These are phyloP conservation scores for Colistium nudipinnis DNA, from an alignment of 2,113 vertebrate species.

Conservation along the genomic window DNA sequence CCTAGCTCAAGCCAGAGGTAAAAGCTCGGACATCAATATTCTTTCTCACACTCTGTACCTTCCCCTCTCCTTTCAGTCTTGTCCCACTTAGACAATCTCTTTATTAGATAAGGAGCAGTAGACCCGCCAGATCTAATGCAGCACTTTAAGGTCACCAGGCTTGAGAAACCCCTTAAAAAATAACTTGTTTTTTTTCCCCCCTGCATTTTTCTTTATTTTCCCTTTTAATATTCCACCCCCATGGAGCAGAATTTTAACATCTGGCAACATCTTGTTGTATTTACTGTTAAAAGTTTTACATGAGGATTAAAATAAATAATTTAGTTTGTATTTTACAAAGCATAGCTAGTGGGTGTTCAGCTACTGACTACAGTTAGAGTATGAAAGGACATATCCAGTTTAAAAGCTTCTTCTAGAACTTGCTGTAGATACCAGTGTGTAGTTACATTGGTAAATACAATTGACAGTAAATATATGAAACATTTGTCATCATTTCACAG, in stretches of 20 bases:
- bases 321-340: neutral
- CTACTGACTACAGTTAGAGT: neutral
- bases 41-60: conserved; percentile 18
- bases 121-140: conserved; percentile 34
- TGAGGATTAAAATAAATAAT: neutral
- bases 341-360: neutral
- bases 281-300: neutral
- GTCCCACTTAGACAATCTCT: conserved; percentile 48
- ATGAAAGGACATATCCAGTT: neutral
- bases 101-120: conserved; percentile 64
- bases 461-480: neutral
- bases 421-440: neutral
- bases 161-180: neutral
- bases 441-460: neutral
- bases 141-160: neutral
- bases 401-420: neutral
- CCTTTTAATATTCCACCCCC: no score
- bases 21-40: conserved; percentile 69
- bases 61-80: conserved; percentile 3
- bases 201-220: no score
- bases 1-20: conserved; percentile 46
- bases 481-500: neutral
- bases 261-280: neutral
- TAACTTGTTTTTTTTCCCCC: no score
- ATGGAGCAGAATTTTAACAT: no score